Percentiles rank a stretch among this genome's conserved stretches.
Evolutionary conservation across 1,140 invertebrate species (phyloP).

Genomic region (Brachionus asplanchnoidis): DNA sequence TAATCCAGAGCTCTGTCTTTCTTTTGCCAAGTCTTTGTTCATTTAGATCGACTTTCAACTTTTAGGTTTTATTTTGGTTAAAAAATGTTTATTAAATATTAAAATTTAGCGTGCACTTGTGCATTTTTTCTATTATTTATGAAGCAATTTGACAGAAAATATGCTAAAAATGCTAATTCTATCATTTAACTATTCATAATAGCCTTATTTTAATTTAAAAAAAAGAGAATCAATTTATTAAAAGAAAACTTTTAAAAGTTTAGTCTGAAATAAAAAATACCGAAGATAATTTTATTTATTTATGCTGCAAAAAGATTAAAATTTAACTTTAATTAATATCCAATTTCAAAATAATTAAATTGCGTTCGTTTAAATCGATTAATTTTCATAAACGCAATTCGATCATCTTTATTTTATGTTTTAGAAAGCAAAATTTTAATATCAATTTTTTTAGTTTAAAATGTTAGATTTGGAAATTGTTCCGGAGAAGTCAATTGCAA

Average conservation of each 20-base stretch:
- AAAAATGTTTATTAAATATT: not conserved
- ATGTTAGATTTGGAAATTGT: conserved; percentile 40
- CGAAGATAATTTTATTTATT: not conserved
- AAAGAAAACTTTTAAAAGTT: not conserved
- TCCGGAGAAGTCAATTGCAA: conserved; percentile 13
- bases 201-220: not conserved
- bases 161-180: conserved; percentile 22
- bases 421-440: not conserved
- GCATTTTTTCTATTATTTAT: not conserved
- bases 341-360: not conserved
- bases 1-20: not conserved
- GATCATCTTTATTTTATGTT: not conserved
- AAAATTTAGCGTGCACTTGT: not conserved
- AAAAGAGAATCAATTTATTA: not conserved
- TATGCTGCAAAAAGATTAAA: not conserved
- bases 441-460: not conserved
- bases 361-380: not conserved
- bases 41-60: not conserved
- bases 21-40: not conserved
- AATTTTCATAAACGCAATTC: not conserved
- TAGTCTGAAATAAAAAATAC: not conserved
- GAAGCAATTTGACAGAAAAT: not conserved
- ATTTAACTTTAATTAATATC: not conserved
- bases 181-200: conserved; percentile 17
- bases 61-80: conserved; percentile 5